phyloP scores from a whole-genome alignment of 2,797 vertebrate species.

The Platyrinchus mystaceus region DNA sequence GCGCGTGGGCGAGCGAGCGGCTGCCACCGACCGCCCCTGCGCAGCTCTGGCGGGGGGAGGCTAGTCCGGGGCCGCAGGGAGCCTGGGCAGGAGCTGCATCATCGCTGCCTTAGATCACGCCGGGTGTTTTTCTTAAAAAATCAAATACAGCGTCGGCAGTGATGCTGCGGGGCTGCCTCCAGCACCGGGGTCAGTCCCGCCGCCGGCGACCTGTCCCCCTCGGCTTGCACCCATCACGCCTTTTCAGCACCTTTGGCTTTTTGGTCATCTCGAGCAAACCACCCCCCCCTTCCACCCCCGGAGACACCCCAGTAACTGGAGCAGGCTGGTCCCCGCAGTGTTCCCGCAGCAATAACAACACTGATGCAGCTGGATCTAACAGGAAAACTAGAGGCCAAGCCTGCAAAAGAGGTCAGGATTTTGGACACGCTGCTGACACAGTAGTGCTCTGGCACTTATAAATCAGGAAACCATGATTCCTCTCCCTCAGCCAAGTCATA shows the following conservation, averaged over 20 bases:
- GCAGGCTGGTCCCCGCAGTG: background rate
- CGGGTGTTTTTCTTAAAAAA: background rate
- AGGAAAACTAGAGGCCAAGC: background rate
- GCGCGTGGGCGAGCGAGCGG: background rate
- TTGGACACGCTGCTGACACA: rapidly evolving
- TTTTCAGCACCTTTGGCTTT: background rate
- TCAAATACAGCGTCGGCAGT: background rate
- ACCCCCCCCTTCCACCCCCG: background rate
- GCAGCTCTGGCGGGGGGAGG: background rate
- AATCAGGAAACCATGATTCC: background rate
- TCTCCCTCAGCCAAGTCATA: rapidly evolving
- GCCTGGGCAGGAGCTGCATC: background rate
- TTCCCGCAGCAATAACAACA: background rate
- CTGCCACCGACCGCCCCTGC: constrained; percentile 7
- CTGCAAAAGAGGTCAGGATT: background rate
- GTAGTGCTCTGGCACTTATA: background rate
- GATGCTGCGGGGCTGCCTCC: background rate
- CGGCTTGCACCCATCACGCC: rapidly evolving
- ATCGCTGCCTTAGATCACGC: background rate
- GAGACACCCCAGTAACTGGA: background rate
- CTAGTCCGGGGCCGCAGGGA: background rate
- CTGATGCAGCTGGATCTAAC: background rate
- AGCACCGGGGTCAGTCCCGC: background rate
- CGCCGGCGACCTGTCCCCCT: background rate
- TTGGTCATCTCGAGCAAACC: background rate